phyloP scores from a whole-genome alignment of 2,113 vertebrate species.

The Abramis brama region DNA sequence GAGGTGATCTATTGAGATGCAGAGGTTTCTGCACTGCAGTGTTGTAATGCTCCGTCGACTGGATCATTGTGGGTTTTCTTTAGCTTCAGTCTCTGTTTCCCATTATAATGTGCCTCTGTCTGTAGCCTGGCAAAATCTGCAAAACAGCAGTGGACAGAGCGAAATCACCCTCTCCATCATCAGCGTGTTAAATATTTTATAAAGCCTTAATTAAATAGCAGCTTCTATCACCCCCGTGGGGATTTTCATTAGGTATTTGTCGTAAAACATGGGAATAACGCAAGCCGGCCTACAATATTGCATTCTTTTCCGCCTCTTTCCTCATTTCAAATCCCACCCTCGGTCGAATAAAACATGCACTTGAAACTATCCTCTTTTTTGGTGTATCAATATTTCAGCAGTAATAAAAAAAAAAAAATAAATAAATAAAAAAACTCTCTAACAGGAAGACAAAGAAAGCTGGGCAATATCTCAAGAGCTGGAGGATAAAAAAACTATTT shows the following conservation, averaged over 20 bases:
- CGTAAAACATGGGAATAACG: constrained; percentile 76
- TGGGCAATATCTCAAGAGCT: constrained; percentile 62
- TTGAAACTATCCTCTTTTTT: constrained; percentile 69
- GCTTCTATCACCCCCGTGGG: constrained; percentile 74
- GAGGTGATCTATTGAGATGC: constrained; percentile 1
- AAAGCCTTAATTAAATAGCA: constrained; percentile 81
- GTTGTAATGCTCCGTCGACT: constrained; percentile 3
- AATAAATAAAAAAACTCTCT: constrained; percentile 63
- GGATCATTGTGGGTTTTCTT: not conserved
- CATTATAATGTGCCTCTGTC: constrained; percentile 32
- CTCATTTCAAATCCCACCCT: constrained; percentile 68
- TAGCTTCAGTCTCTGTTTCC: not conserved
- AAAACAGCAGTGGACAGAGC: constrained; percentile 67
- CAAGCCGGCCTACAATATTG: constrained; percentile 70
- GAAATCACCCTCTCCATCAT: constrained; percentile 59
- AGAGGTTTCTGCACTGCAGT: not conserved
- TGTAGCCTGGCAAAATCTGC: constrained; percentile 50
- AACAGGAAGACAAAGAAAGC: constrained; percentile 54
- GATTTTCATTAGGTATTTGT: constrained; percentile 81
- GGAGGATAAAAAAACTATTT: constrained; percentile 1
- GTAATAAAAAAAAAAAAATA: constrained; percentile 68
- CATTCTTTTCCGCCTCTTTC: constrained; percentile 50
- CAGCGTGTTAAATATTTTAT: constrained; percentile 77
- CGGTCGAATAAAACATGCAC: constrained; percentile 72
- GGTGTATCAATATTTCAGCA: constrained; percentile 79